Conservation (phyloP, 1,140 invertebrate genomes). For the Euglossa dilemma region DNA sequence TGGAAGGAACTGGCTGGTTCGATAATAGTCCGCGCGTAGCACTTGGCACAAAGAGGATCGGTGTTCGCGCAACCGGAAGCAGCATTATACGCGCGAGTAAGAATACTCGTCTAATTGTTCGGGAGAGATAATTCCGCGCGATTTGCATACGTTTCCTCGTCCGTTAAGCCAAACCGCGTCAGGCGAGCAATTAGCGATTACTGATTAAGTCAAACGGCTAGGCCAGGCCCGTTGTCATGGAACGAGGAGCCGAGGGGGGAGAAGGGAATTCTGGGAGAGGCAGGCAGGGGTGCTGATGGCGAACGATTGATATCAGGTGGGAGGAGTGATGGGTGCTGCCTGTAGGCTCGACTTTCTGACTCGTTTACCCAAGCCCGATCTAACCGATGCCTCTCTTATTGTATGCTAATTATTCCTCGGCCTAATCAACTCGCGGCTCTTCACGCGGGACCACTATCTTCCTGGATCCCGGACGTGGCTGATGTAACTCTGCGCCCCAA, state of each 20-base stretch:
- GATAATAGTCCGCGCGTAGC: conserved; percentile 22
- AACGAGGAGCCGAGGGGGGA: conserved; percentile 16
- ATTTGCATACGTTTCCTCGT: conserved; percentile 82
- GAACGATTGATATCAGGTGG: conserved; percentile 79
- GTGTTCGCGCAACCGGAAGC: conserved; percentile 72
- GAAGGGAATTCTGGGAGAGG: conserved; percentile 43
- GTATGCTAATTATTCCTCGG: conserved; percentile 79
- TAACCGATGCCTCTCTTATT: conserved; percentile 76
- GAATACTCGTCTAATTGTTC: conserved; percentile 81
- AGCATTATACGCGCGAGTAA: conserved; percentile 78
- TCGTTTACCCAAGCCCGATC: conserved; percentile 70
- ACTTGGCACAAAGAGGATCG: conserved; percentile 23
- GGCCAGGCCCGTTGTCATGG: conserved; percentile 56
- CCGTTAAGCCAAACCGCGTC: conserved; percentile 76
- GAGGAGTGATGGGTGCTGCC: conserved; percentile 76
- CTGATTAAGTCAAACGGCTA: conserved; percentile 82
- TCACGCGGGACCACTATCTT: conserved; percentile 62
- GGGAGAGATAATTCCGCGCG: conserved; percentile 77
- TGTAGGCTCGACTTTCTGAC: conserved; percentile 73
- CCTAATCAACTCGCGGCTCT: conserved; percentile 63
- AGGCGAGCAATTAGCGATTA: conserved; percentile 82
- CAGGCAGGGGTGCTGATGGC: conserved; percentile 68
- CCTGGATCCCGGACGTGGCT: conserved; percentile 60
- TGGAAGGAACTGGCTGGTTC: conserved; percentile 17
- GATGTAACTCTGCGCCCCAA: conserved; percentile 52